A percentile compares a stretch with the other conserved stretches of the same genome.
These are phyloP conservation scores for Melanostoma scalare DNA, from an alignment of 2,888 invertebrate genomes.

Conservation along the genomic window DNA sequence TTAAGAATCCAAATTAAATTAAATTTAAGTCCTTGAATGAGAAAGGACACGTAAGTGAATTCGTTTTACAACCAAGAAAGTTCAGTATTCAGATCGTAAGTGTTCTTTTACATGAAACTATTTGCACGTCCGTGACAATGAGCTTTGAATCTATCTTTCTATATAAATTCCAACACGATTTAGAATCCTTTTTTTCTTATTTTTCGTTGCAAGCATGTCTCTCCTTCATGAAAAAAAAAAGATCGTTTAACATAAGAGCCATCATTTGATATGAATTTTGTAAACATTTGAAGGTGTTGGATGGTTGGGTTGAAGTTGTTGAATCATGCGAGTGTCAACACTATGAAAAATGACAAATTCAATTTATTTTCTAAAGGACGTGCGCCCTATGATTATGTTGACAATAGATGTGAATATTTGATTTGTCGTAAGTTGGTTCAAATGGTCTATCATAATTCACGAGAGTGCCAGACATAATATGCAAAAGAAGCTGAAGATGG, in stretches of 20 bases:
- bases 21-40: too few species aligned
- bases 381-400: slow-evolving; percentile 61
- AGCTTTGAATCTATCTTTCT: slow-evolving; percentile 28
- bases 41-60: too few species aligned
- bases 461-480: too few species aligned
- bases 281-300: slow-evolving; percentile 18
- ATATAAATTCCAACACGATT: slow-evolving; percentile 21
- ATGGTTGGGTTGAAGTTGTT: background rate
- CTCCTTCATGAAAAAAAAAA: background rate
- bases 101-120: background rate
- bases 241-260: slow-evolving; percentile 17
- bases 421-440: slow-evolving; percentile 37
- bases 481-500: background rate
- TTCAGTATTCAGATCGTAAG: background rate
- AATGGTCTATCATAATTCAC: slow-evolving; percentile 19
- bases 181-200: slow-evolving; percentile 1
- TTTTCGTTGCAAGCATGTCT: background rate
- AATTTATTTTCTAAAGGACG: slow-evolving; percentile 63
- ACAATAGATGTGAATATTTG: slow-evolving; percentile 68
- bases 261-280: slow-evolving; percentile 41
- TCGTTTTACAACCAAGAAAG: too few species aligned
- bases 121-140: slow-evolving; percentile 24
- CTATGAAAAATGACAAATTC: slow-evolving; percentile 45
- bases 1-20: too few species aligned
- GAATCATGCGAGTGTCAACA: slow-evolving; percentile 10